These are phyloP conservation scores for Rhamnusium bicolor DNA, from an alignment of 2,888 invertebrate genomes.

Conservation along the genomic window DNA sequence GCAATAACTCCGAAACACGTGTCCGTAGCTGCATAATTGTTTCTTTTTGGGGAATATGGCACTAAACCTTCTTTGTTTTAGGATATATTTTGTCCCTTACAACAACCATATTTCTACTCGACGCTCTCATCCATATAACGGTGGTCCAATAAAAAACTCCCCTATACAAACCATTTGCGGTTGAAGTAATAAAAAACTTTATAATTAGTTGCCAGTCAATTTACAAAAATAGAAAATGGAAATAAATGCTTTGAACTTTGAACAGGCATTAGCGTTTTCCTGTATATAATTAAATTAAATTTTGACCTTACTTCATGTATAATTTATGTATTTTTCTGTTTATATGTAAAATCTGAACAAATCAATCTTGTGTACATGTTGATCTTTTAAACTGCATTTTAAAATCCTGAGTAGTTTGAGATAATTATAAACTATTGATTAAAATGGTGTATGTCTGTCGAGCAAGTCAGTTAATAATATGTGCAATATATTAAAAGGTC, in stretches of 20 bases:
- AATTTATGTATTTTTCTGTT: neutral
- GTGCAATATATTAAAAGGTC: constrained; percentile 14
- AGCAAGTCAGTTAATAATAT: neutral
- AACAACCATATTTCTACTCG: no score
- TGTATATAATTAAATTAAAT: neutral
- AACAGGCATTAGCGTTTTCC: neutral
- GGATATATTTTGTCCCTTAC: no score
- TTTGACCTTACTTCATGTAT: neutral
- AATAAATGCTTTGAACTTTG: neutral
- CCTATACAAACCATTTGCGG: neutral
- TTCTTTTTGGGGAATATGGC: no score
- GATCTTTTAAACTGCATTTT: neutral
- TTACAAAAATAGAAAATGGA: neutral
- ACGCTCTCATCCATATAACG: no score
- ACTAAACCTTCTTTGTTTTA: no score
- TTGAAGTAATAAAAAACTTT: neutral
- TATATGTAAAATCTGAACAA: neutral
- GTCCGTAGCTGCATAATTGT: no score
- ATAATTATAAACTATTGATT: constrained; percentile 4
- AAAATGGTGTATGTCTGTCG: constrained; percentile 8
- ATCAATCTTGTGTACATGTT: neutral
- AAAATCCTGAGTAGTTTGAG: neutral
- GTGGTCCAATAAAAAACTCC: neutral
- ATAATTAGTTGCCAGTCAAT: neutral
- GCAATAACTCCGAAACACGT: no score